Evolutionary conservation across 2,888 invertebrate genomes (phyloP).

Genomic region (Meteorus cinctellus): DNA sequence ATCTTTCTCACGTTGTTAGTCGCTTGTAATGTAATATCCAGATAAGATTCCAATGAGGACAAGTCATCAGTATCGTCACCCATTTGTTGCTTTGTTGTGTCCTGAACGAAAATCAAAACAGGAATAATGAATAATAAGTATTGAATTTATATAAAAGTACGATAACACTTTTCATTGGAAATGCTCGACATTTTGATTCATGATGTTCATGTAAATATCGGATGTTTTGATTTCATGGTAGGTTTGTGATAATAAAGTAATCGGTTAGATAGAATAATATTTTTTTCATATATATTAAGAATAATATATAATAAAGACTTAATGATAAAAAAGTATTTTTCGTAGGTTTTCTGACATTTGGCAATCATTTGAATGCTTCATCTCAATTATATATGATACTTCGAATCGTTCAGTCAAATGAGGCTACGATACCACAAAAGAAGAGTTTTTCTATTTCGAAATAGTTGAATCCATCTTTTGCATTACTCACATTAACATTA

Average conservation of each 20-base stretch:
- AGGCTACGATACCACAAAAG: conserved; percentile 58
- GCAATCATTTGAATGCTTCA: conserved; percentile 49
- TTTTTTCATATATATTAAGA: conserved; percentile 61
- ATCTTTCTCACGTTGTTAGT: conserved; percentile 61
- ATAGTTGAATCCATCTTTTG: conserved; percentile 43
- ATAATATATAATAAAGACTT: conserved; percentile 65
- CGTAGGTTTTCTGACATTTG: conserved; percentile 46
- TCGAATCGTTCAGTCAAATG: conserved; percentile 61
- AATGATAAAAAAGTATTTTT: conserved; percentile 62
- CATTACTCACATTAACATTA: conserved; percentile 57
- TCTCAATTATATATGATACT: conserved; percentile 45
- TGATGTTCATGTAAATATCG: background rate
- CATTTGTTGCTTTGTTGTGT: conserved; percentile 32
- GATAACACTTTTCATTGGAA: conserved; percentile 54
- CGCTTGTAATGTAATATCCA: conserved; percentile 52
- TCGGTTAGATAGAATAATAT: conserved; percentile 46
- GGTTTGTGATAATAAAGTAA: conserved; percentile 27
- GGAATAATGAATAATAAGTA: conserved; percentile 36
- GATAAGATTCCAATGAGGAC: conserved; percentile 55
- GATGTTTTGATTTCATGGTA: conserved; percentile 11
- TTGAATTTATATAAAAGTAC: conserved; percentile 26
- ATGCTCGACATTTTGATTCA: conserved; percentile 56
- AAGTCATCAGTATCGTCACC: conserved; percentile 49
- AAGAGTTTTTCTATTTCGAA: conserved; percentile 57
- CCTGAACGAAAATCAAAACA: conserved; percentile 42